Base-by-base conservation (phyloP, 2,113 vertebrate genomes). In the Cyprinus carpio region DNA sequence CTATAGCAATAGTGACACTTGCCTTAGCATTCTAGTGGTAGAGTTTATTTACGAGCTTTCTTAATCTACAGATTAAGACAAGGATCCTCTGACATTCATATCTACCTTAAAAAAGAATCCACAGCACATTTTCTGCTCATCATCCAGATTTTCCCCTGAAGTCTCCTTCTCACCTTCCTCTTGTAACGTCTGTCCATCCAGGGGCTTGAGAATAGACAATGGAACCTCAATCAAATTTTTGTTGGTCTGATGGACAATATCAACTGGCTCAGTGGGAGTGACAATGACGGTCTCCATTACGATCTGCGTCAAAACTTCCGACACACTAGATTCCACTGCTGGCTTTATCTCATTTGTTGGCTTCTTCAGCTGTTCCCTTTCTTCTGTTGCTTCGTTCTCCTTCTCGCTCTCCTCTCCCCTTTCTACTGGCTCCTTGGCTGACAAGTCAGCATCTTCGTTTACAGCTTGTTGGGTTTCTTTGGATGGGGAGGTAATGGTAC, bases 81-180 rank as follows among this genome's bases (percentile, higher is more conserved):
- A 81, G 62, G 62, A 67, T 29, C 20, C 20, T 18, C 16, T 40
- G 29, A 83, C 12, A 75, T 15, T 62, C 4, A 18, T 40, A 64
- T 27, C 34, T 71, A 99, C 98, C 96, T 99, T 99, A 85, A 99
- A 99, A 90, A 99, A 99, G 94, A 99, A 99, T 69, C 98, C 98
- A 87, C 95, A 96, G 91, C 96, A 96, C 43, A 95, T 94, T 92
- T 96, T 99, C 92, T 98, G 97, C 29, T 98, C 96, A 27, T 97
- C 96, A n/a, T 97, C 95, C 46, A 90, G 84, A 37, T 91, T 94
- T 49, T 98, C 97, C 86, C 89, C 91, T 49, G 89, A 94, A 89
- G 92, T 93, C 82, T 96, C 95, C 80, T 89, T 90, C 69, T 96
- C 96, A 1, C 91, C 91, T 78, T 88, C 92, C 78, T 97, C 96